phyloP scores from a whole-genome alignment of 2,888 invertebrate genomes.

The Noctua janthe region DNA sequence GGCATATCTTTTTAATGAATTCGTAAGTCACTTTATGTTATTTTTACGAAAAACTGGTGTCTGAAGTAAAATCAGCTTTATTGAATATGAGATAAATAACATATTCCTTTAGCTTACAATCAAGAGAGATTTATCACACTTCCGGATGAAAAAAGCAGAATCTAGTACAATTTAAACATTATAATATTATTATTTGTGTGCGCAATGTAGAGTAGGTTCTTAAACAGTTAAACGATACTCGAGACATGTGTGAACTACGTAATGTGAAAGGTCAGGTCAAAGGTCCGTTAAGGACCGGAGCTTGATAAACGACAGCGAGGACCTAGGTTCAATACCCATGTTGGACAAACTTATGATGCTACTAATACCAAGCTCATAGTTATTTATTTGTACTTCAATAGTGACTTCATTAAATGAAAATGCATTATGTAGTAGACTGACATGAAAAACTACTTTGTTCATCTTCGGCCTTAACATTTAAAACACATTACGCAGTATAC shows the following conservation, averaged over 20 bases:
- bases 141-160: neutral
- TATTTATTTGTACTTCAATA: neutral
- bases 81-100: neutral
- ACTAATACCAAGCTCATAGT: neutral
- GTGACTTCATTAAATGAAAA: neutral
- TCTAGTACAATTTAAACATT: neutral
- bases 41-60: neutral
- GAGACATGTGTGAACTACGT: neutral
- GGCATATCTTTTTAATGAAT: constrained; percentile 28
- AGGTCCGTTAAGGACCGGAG: neutral
- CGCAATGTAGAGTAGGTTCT: neutral
- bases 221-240: constrained; percentile 3
- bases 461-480: too few species aligned
- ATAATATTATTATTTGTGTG: neutral
- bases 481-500: too few species aligned
- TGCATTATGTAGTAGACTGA: neutral
- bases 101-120: constrained; percentile 4
- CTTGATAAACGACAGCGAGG: neutral
- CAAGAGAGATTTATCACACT: neutral
- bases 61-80: neutral
- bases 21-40: constrained; percentile 1
- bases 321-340: constrained; percentile 10
- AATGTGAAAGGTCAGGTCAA: neutral
- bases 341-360: neutral
- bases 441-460: neutral